phyloP scores from a whole-genome alignment of 2,888 invertebrate genomes.

The Alitta virens region DNA sequence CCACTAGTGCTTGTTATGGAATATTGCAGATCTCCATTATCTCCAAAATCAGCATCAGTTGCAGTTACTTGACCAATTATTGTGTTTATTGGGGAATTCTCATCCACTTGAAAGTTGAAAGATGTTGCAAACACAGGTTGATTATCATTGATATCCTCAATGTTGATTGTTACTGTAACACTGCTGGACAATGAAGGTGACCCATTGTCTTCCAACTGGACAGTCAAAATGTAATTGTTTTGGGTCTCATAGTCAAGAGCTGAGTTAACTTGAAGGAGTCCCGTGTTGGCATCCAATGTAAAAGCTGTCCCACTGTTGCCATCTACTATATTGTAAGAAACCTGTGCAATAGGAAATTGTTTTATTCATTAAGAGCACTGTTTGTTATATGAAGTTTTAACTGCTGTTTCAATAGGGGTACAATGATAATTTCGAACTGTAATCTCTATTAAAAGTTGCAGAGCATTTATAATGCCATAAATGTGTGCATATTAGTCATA shows the following conservation, averaged over 20 bases:
- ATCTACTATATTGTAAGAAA: background rate
- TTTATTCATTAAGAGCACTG: too few relatives aligned
- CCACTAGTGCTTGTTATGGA: background rate
- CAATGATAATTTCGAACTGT: too few relatives aligned
- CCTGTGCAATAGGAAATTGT: too few relatives aligned
- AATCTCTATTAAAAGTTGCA: too few relatives aligned
- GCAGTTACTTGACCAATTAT: background rate
- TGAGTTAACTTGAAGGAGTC: background rate
- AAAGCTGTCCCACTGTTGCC: background rate
- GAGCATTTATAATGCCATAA: too few relatives aligned
- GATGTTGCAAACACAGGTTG: background rate
- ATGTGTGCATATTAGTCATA: too few relatives aligned
- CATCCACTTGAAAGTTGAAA: conserved; percentile 1
- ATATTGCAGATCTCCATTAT: background rate
- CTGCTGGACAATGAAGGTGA: background rate
- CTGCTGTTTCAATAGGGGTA: too few relatives aligned
- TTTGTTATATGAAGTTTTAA: too few relatives aligned
- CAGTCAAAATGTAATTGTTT: background rate
- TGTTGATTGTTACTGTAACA: background rate
- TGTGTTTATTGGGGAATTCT: background rate
- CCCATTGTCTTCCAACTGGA: background rate
- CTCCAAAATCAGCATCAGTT: background rate
- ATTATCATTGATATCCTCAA: conserved; percentile 5
- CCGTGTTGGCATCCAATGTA: background rate
- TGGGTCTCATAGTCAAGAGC: background rate